Base-by-base conservation (phyloP, 2,113 vertebrate genomes). In the Poicephalus meyeri region DNA sequence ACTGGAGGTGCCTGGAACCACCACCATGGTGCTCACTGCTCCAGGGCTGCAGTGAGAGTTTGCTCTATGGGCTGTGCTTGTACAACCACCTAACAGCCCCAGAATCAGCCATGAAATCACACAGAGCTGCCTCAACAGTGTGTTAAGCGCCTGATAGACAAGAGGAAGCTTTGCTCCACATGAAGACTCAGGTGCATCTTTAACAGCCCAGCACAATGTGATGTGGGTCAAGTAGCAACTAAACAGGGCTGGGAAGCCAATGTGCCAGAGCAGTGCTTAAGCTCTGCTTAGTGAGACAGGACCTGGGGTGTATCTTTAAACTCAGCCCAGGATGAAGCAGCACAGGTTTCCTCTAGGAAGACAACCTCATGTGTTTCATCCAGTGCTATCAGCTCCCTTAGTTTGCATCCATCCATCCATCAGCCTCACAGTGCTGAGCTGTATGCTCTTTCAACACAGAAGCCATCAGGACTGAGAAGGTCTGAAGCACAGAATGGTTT, bases 401-500 rank as follows among this genome's bases (percentile, higher is more conserved):
- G 37, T 39, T 39, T 39, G 37, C 37, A 39, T 50, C 33, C 8
- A 25, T 47, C 53, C 14, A 1, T 33, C 60, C 16, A 56, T 24
- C 3, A 2, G 47, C 81, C 85, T 94, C 50, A 14, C 0, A 3
- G 13, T 69, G 86, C 95, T 63, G 5, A 77, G 29, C 0, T 10
- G 17, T 3, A 18, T 5, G 47, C 56, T 95, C 56, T 91, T 92
- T 60, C 55, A 71, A 49, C 26, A 44, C 35, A 35, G 70, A 84
- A 95, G 84, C 94, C 88, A 9, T 26, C 42, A 86, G 70, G 95
- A 97, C 94, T 88, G 88, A 94, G 93, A 86, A 96, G 93, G 80
- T 88, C 91, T 93, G 92, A 96, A 97, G 96, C 96, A 93, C 58
- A 49, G 64, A 81, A 77, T 89, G 91, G 92, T 91, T 97, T 94